Conservation (phyloP, 2,888 invertebrate species). For the Cylloceria caligata region DNA sequence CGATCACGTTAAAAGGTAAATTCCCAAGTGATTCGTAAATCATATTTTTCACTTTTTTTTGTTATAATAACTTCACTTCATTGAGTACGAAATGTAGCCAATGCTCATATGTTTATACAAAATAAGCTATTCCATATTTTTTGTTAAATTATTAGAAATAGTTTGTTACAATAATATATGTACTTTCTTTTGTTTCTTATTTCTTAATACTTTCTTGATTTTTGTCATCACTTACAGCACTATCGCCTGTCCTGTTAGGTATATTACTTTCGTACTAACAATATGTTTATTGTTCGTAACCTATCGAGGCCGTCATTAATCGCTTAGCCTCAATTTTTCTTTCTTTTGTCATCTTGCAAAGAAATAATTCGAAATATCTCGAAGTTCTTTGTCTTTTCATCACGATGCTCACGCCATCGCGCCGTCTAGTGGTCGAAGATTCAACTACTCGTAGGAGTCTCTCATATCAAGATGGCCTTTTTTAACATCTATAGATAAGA, state of each 20-base stretch:
- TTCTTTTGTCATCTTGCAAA: background rate
- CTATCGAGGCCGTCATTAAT: slow-evolving; percentile 8
- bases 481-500: background rate
- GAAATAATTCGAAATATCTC: slow-evolving; percentile 11
- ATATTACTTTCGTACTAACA: slow-evolving; percentile 55
- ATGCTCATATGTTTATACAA: slow-evolving; percentile 64
- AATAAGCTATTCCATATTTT: slow-evolving; percentile 61
- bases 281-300: slow-evolving; percentile 43
- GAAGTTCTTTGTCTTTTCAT: background rate
- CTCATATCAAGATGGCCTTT: background rate
- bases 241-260: slow-evolving; percentile 68
- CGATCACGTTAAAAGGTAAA: slow-evolving; percentile 16
- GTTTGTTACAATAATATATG: slow-evolving; percentile 51
- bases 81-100: slow-evolving; percentile 54
- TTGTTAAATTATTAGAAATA: slow-evolving; percentile 58
- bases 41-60: slow-evolving; percentile 26
- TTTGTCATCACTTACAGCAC: slow-evolving; percentile 63
- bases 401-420: background rate
- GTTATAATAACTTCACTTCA: slow-evolving; percentile 8
- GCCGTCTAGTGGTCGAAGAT: background rate
- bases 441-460: background rate
- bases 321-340: background rate
- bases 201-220: slow-evolving; percentile 64
- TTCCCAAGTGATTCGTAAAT: slow-evolving; percentile 25
- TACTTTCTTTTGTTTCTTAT: slow-evolving; percentile 66